These are phyloP conservation scores for Alitta virens DNA, from an alignment of 2,888 invertebrate genomes.

Conservation along the genomic window DNA sequence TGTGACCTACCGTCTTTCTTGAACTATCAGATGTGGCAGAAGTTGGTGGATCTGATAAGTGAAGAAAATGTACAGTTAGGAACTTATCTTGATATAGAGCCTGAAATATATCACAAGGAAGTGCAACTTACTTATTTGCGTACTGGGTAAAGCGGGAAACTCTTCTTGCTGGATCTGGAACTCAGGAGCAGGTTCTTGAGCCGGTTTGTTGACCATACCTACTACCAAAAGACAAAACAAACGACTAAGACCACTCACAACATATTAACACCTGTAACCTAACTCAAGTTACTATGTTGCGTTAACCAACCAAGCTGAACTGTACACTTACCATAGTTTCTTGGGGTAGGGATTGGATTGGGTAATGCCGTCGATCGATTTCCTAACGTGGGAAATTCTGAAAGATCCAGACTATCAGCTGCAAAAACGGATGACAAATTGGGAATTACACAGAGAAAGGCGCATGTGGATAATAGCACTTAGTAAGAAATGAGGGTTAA, in stretches of 20 bases:
- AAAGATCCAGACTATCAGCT: slow-evolving; percentile 40
- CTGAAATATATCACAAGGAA: too few relatives aligned
- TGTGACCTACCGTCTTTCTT: slow-evolving; percentile 35
- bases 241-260: background rate
- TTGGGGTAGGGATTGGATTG: slow-evolving; percentile 43
- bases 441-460: too few relatives aligned
- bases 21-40: slow-evolving; percentile 31
- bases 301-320: background rate
- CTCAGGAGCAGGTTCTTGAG: slow-evolving; percentile 52
- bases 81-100: too few relatives aligned
- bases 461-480: too few relatives aligned
- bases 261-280: background rate
- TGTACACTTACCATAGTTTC: slow-evolving; percentile 50
- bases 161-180: slow-evolving; percentile 94
- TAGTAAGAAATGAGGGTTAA: too few relatives aligned
- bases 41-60: slow-evolving; percentile 35
- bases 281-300: background rate
- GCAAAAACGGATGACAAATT: background rate
- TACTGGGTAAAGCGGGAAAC: slow-evolving; percentile 96
- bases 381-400: slow-evolving; percentile 53
- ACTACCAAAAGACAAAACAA: background rate
- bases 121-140: slow-evolving; percentile 36
- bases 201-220: slow-evolving; percentile 54
- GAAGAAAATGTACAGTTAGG: background rate
- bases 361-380: slow-evolving; percentile 41